Conservation (phyloP, 2,797 vertebrate genomes). For the Acanthis flammea region DNA sequence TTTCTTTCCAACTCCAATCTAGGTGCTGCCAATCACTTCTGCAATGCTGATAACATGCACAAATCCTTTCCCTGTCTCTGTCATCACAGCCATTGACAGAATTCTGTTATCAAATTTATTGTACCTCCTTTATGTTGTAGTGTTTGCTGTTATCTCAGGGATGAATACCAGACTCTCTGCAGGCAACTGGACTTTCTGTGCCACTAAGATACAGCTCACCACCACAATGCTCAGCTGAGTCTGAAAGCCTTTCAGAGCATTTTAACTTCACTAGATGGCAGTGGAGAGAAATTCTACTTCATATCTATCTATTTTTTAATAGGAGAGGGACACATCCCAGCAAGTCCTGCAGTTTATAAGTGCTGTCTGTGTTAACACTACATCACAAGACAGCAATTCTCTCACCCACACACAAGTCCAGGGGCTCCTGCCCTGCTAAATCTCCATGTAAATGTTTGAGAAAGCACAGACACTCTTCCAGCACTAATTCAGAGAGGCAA, state of each 20-base stretch:
- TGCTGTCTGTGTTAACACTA: not conserved
- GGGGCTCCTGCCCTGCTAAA: not conserved
- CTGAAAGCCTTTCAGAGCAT: not conserved
- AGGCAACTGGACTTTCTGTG: not conserved
- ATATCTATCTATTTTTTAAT: not conserved
- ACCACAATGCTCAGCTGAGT: not conserved
- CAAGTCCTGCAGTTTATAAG: not conserved
- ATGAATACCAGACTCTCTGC: not conserved
- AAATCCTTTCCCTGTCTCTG: not conserved
- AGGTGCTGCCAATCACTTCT: not conserved
- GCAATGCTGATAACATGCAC: not conserved
- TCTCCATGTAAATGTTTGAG: fast-evolving
- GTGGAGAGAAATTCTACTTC: conserved; percentile 17
- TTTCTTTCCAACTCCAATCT: not conserved
- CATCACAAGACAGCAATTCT: not conserved
- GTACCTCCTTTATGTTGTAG: not conserved
- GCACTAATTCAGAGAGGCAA: not conserved
- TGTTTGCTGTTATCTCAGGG: not conserved
- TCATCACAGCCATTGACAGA: not conserved
- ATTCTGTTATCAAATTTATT: not conserved
- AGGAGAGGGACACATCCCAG: not conserved
- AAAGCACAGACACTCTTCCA: not conserved
- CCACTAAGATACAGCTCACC: not conserved
- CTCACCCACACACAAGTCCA: not conserved
- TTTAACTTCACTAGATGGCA: conserved; percentile 53